phyloP scores from a whole-genome alignment of 2,888 invertebrate genomes.

The Bembecia ichneumoniformis region DNA sequence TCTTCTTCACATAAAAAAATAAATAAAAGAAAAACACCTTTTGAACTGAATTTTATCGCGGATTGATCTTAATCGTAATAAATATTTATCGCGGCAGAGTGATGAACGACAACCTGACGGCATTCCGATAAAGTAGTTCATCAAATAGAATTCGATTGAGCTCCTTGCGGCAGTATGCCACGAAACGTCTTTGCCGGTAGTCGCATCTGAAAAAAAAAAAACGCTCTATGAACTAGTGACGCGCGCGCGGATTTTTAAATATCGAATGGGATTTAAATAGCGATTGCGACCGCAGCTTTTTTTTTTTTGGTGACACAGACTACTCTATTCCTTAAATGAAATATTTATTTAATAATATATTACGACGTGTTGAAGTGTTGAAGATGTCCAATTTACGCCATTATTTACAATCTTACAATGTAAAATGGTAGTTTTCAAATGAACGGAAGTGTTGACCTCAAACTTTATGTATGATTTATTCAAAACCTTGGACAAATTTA shows the following conservation, averaged over 20 bases:
- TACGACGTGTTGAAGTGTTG: slow-evolving; percentile 4
- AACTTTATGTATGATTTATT: slow-evolving; percentile 72
- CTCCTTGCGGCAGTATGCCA: slow-evolving; percentile 32
- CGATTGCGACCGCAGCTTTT: slow-evolving; percentile 9
- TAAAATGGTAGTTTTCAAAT: slow-evolving; percentile 48
- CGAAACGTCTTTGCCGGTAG: slow-evolving; percentile 31
- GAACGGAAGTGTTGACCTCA: slow-evolving; percentile 54
- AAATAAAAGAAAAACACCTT: not conserved
- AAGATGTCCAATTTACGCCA: slow-evolving; percentile 9
- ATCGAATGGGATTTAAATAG: no score
- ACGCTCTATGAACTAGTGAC: slow-evolving; percentile 8
- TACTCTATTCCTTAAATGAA: no score
- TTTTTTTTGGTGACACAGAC: slow-evolving; percentile 10
- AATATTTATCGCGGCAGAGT: slow-evolving; percentile 10
- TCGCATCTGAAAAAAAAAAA: slow-evolving; percentile 30
- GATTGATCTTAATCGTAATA: not conserved
- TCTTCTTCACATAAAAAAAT: no score
- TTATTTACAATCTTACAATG: slow-evolving; percentile 20
- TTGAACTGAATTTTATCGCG: not conserved
- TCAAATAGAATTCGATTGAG: slow-evolving; percentile 9
- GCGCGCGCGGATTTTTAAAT: slow-evolving; percentile 18
- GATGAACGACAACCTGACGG: slow-evolving; percentile 34
- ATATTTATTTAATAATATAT: no score
- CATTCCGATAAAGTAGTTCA: slow-evolving; percentile 16
- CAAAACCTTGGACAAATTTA: slow-evolving; percentile 64